phyloP scores from a whole-genome alignment of 2,113 vertebrate species.

The Pangasianodon hypophthalmus region DNA sequence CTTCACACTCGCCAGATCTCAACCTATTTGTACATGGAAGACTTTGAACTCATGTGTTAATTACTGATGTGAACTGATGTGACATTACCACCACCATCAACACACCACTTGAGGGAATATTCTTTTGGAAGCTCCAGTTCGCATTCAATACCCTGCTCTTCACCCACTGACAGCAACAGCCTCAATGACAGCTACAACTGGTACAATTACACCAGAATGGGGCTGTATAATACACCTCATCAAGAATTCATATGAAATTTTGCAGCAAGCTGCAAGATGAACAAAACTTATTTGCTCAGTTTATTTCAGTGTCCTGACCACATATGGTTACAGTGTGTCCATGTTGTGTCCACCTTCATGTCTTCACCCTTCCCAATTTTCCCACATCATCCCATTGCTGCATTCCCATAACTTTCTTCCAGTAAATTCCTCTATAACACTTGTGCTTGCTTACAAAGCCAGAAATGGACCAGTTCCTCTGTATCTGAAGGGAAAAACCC shows the following conservation, averaged over 20 bases:
- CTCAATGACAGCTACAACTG: not conserved
- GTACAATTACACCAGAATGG: not conserved
- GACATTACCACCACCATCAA: not conserved
- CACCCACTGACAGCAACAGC: not conserved
- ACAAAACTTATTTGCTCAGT: not conserved
- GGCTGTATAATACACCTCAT: not conserved
- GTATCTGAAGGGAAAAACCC: not conserved
- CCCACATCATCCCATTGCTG: not conserved
- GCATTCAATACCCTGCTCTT: not conserved
- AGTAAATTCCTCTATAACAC: not conserved
- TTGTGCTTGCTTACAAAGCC: not conserved
- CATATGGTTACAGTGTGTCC: not conserved
- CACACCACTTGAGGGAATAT: not conserved
- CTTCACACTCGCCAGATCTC: not conserved
- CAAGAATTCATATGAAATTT: not conserved
- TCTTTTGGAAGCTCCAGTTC: not conserved
- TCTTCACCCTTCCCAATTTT: not conserved
- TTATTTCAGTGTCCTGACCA: not conserved
- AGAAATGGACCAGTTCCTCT: not conserved
- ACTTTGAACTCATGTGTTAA: not conserved
- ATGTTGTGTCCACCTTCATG: not conserved
- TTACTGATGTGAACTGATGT: no score
- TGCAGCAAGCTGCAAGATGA: not conserved
- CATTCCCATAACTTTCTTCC: not conserved
- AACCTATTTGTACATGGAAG: not conserved